Conservation (phyloP, 2,888 invertebrate genomes). For the Mayetiola destructor region DNA sequence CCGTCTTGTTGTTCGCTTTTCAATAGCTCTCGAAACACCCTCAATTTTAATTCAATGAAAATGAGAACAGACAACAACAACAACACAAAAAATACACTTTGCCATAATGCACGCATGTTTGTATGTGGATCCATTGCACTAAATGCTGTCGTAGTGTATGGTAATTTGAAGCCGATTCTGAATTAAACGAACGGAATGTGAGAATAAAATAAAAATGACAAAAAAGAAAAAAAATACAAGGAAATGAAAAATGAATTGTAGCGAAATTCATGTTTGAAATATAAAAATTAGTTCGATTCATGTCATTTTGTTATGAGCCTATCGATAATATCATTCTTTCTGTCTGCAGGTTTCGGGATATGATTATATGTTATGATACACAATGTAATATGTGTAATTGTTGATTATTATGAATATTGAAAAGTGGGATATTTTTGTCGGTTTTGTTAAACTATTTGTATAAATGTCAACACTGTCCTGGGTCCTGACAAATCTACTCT, state of each 20-base stretch:
- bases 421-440: conserved; percentile 2
- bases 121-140: too few relatives aligned
- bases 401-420: too few relatives aligned
- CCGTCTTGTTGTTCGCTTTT: conserved; percentile 7
- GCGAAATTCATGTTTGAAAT: conserved; percentile 5
- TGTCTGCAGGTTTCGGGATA: neutral
- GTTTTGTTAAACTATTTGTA: conserved; percentile 6
- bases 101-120: too few relatives aligned
- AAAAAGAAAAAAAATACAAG: neutral
- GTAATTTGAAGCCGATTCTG: conserved; percentile 2
- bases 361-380: neutral
- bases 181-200: neutral
- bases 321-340: neutral
- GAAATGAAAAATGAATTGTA: neutral
- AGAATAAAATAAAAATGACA: neutral
- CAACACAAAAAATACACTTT: conserved; percentile 1
- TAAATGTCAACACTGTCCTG: neutral
- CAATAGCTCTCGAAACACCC: conserved; percentile 11
- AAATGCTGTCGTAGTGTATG: too few relatives aligned
- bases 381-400: neutral
- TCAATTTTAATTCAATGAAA: conserved; percentile 1
- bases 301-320: conserved; percentile 6
- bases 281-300: neutral
- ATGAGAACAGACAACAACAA: too few relatives aligned
- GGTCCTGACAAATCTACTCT: too few relatives aligned